Conservation (phyloP, 1,140 invertebrate genomes). For the Rhynchophorus ferrugineus region DNA sequence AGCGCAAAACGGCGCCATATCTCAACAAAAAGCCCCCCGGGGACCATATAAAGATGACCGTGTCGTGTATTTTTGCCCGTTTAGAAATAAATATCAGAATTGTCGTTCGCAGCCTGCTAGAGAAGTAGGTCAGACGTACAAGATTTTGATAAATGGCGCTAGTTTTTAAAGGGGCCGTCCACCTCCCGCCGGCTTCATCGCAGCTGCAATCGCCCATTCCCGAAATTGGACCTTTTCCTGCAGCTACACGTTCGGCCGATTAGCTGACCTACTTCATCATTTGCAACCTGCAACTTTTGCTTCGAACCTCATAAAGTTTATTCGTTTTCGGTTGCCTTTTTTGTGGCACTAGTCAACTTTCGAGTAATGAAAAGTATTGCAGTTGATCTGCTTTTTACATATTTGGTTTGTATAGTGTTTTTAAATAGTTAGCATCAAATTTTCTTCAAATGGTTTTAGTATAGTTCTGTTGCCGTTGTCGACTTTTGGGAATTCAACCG, state of each 20-base stretch:
- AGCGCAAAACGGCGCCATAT: not conserved
- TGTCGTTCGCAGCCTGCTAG: not conserved
- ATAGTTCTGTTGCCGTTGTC: too few relatives aligned
- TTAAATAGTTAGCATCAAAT: too few relatives aligned
- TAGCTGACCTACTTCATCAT: not conserved
- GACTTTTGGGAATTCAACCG: too few relatives aligned
- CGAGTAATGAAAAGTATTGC: too few relatives aligned
- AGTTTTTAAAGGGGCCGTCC: not conserved
- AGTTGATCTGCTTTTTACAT: too few relatives aligned
- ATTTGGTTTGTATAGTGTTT: too few relatives aligned
- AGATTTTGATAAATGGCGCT: not conserved
- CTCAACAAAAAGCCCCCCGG: not conserved
- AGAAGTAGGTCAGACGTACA: not conserved
- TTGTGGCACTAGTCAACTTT: too few relatives aligned
- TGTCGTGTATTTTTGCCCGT: not conserved
- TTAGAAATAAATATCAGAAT: not conserved
- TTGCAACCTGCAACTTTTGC: not conserved
- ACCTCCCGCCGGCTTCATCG: not conserved
- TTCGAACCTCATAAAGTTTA: too few relatives aligned
- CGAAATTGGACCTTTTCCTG: not conserved
- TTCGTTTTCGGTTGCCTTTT: too few relatives aligned
- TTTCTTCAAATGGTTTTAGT: too few relatives aligned
- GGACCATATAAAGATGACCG: not conserved
- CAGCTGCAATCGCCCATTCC: not conserved
- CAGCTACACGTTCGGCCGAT: not conserved